Conservation (phyloP, 2,113 vertebrate genomes). For the Scatophagus argus region DNA sequence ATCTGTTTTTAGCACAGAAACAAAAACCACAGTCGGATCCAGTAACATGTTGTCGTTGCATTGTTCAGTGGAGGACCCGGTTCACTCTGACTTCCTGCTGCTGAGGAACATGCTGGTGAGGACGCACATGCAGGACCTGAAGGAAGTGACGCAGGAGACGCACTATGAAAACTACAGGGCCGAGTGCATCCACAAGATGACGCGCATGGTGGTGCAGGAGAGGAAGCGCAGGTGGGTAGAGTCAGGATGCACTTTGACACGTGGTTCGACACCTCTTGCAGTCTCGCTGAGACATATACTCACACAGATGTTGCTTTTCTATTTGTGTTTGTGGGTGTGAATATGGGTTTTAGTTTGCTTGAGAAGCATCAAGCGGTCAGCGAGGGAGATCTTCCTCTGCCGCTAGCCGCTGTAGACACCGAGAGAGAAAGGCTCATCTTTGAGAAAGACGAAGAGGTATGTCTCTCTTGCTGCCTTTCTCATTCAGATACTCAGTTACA, state of each 20-base stretch:
- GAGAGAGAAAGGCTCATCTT: constrained; percentile 91
- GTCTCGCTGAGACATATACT: background rate
- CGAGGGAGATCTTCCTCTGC: constrained; percentile 90
- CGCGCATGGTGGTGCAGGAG: constrained; percentile 92
- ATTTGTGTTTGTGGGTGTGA: constrained; percentile 11
- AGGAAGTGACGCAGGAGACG: constrained; percentile 93
- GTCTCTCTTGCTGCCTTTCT: constrained; percentile 7
- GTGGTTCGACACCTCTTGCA: background rate
- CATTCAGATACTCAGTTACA: background rate
- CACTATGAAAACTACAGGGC: constrained; percentile 98
- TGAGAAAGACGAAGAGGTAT: constrained; percentile 96
- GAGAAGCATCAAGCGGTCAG: constrained; percentile 80
- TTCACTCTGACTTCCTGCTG: constrained; percentile 94
- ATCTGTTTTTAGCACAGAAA: background rate
- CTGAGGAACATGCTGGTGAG: constrained; percentile 96
- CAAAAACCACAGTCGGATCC: background rate
- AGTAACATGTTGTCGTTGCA: background rate
- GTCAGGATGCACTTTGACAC: background rate
- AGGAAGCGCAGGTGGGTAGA: constrained; percentile 89
- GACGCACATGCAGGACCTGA: constrained; percentile 98
- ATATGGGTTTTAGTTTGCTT: constrained; percentile 85
- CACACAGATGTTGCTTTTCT: background rate
- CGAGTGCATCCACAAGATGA: constrained; percentile 96
- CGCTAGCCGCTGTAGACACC: constrained; percentile 84
- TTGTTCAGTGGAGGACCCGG: constrained; percentile 80